Base-by-base conservation (phyloP, 1,140 invertebrate genomes). In the Wasmannia auropunctata region DNA sequence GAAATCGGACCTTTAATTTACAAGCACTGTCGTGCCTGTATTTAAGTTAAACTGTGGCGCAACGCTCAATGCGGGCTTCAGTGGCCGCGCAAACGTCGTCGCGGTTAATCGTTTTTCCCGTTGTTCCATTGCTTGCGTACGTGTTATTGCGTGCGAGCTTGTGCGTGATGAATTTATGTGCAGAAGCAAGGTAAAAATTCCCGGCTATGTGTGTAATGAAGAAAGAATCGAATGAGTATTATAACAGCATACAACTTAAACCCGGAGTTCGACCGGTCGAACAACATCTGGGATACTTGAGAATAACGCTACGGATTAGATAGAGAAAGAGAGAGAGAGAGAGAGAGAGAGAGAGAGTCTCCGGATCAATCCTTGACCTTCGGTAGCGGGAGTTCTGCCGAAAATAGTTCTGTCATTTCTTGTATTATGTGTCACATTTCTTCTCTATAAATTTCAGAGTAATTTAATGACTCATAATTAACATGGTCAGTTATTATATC, bases 41-140 rank as follows among this genome's bases (percentile, higher is more conserved):
- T n/a, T n/a, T n/a, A n/a, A n/a, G n/a, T n/a, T n/a, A n/a, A n/a
- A n/a, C n/a, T n/a, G n/a, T n/a, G 25, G 43, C 43, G 34, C 37
- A 65, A 60, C 65, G 51, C 51, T 81, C 79, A 58, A 72, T 81
- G 67, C 25, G 25, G 19, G 7, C 19, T 80, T n/a, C 79, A 83
- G 79, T 83, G 28, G 2, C 37, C 79, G 79, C 79, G 79, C 79
- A 83, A 67, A 65, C 79, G 67, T 83, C 37, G 79, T 83, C 14
- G 51, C 3, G 79, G 54, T 11, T 0, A 58, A 51, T 60, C 14
- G 19, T 31, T 1, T 31, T 43, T 28, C n/a, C 14, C 0, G 2
- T 22, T 51, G 1, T 2, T 25, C 0, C 51, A 5, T 25, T n/a
- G 10, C 7, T n/a, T n/a, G n/a, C 19, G 8, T n/a, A 11, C 43